Conservation (phyloP, 2,888 invertebrate genomes). For the Peribatodes rhomboidaria region DNA sequence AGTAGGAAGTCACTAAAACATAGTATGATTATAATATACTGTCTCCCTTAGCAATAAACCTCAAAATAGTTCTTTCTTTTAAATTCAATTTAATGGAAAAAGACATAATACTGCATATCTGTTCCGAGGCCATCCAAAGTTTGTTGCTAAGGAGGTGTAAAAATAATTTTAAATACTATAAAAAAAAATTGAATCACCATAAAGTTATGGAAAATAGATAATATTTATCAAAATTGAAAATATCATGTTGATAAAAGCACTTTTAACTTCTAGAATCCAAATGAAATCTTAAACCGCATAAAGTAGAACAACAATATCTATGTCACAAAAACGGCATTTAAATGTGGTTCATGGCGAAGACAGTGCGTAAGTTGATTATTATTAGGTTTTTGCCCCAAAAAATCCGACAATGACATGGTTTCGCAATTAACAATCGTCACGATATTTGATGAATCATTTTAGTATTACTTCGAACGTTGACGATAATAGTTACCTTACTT, state of each 20-base stretch:
- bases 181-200: no score
- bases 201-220: no score
- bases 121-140: no score
- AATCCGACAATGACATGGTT: conserved; percentile 64
- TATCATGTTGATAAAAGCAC: background rate
- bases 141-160: no score
- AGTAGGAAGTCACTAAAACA: no score
- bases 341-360: conserved; percentile 68
- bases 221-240: no score
- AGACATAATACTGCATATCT: no score
- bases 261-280: background rate
- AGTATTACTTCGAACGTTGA: background rate
- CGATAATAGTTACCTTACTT: background rate
- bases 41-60: no score
- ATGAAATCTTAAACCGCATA: conserved; percentile 13
- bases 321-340: conserved; percentile 45
- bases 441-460: conserved; percentile 32
- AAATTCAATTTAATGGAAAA: no score
- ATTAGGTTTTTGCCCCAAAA: conserved; percentile 54
- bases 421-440: conserved; percentile 57
- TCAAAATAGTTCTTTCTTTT: no score
- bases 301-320: conserved; percentile 26
- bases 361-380: conserved; percentile 56
- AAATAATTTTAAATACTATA: no score
- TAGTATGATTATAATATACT: no score